phyloP scores from a whole-genome alignment of 2,797 vertebrate genomes.

The Protonibea diacanthus region DNA sequence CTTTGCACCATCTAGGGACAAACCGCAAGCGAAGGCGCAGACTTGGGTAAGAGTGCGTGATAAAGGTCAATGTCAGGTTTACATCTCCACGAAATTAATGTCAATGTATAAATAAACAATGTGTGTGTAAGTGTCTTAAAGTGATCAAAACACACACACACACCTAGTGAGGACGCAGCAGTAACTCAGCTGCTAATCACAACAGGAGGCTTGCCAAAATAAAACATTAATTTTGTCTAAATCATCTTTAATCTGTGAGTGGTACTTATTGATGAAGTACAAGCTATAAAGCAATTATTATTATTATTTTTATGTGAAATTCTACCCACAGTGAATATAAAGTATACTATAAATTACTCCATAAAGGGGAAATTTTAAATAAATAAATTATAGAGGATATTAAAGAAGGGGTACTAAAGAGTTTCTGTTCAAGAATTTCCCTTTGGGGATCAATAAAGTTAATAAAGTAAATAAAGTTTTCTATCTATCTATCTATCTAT shows the following conservation, averaged over 20 bases:
- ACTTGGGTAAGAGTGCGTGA: too few species aligned
- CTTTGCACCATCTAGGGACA: too few species aligned
- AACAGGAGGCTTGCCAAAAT: neutral
- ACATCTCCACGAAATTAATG: too few species aligned
- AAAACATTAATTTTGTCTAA: neutral
- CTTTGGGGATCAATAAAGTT: too few species aligned
- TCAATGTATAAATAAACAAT: too few species aligned
- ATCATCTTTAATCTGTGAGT: neutral
- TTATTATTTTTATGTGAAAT: neutral
- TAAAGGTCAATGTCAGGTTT: too few species aligned
- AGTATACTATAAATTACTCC: neutral
- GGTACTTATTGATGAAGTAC: neutral
- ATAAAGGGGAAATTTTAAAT: neutral
- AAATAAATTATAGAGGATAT: neutral
- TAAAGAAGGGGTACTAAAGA: neutral
- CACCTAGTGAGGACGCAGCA: neutral
- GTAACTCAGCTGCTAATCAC: conserved; percentile 6
- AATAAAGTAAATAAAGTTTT: too few species aligned
- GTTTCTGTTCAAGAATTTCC: too few species aligned
- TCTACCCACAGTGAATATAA: neutral
- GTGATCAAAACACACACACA: neutral
- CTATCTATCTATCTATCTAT: too few species aligned
- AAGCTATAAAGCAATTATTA: neutral
- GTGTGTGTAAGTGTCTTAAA: too few species aligned
- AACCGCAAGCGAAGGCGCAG: too few species aligned